Evolutionary conservation across 2,888 invertebrate genomes (phyloP), one percentile per base, ranked within the genome.

Genomic region (Eilema griseolum): DNA sequence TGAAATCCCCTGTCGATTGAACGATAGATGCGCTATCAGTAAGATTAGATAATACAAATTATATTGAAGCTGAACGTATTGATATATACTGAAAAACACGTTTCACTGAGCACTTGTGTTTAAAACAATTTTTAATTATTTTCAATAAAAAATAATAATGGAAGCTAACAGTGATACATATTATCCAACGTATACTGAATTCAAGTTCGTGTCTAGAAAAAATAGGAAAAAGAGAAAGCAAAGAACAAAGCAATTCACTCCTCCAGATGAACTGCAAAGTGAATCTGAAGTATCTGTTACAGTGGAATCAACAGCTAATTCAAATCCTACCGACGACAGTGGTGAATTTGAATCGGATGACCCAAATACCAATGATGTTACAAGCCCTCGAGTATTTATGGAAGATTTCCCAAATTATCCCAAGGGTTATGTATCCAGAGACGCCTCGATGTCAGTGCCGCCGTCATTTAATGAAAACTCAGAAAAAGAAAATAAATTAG

Each of bases 31-130:
- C 66, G 66, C 60, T 83, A 83, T 83, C 83, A 46, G 16, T 3
- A 46, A 69, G 82, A 82, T 82, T 79, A 82, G 83, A 83, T 83
- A 72, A 52, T 73, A 76, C 69, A 69, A 69, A 69, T 70, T 77
- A 75, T 81, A 69, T 69, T 74, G 74, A 66, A 72, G 70, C 72
- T 68, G 23, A 70, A 66, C 66, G 28, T 67, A 70, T 62, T 61
- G 67, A 77, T 81, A 83, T 65, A 73, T 66, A 65, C 69, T 63
- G 75, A 65, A 60, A 68, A 66, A 76, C 63, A 70, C 62, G 31
- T 73, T 24, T 28, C 16, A n/a, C 66, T 60, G 71, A 71, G 66
- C 31, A 76, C 71, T 75, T 65, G 81, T 82, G 26, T 26, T 66
- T 3, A 59, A 76, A 37, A 37, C n/a, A 56, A 31, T 60, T 33